phyloP scores from a whole-genome alignment of 2,797 vertebrate species.

The Labeo calbasu region DNA sequence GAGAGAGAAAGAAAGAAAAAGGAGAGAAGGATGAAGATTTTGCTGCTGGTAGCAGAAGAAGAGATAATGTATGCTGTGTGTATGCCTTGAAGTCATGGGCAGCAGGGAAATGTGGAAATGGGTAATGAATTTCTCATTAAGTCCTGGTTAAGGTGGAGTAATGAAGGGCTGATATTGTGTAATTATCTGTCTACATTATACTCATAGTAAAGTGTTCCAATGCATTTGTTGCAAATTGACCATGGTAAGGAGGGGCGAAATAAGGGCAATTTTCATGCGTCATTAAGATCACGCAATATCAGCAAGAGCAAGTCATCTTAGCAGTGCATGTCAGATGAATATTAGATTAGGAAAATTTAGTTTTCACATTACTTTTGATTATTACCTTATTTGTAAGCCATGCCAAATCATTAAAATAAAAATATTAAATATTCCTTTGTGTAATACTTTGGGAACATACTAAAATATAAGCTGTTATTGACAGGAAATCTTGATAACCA shows the following conservation, averaged over 20 bases:
- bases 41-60: conserved; percentile 57
- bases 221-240: conserved; percentile 64
- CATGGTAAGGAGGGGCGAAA: conserved; percentile 54
- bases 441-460: not conserved
- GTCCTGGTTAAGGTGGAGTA: conserved; percentile 58
- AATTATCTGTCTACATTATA: conserved; percentile 63
- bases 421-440: not conserved
- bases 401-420: not conserved
- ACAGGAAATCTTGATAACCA: not conserved
- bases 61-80: conserved; percentile 53
- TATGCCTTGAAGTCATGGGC: conserved; percentile 63
- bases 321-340: conserved; percentile 35
- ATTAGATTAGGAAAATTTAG: not conserved
- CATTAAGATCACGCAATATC: conserved; percentile 53
- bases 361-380: conserved; percentile 1
- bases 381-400: not conserved
- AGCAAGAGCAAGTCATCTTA: conserved; percentile 52
- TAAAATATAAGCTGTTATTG: not conserved
- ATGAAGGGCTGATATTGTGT: conserved; percentile 60
- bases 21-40: conserved; percentile 55
- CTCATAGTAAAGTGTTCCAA: conserved; percentile 54
- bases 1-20: conserved; percentile 14
- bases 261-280: conserved; percentile 55
- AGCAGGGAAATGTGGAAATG: conserved; percentile 58
- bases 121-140: conserved; percentile 65